Base-by-base conservation (phyloP, 2,113 vertebrate species). In the Glaucidium brasilianum region DNA sequence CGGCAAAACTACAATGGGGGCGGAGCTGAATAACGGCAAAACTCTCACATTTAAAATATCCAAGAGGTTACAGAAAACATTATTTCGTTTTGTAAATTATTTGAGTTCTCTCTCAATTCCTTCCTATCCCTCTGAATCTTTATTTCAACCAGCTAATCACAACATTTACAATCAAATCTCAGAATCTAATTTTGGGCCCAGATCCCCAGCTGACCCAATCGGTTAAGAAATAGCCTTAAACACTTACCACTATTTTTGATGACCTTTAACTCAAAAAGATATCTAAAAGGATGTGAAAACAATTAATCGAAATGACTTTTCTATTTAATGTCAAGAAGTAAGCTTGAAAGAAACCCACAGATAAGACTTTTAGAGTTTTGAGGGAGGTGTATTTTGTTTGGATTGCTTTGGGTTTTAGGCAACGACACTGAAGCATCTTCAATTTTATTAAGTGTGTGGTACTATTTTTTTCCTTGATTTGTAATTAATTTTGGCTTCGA, bases 401-500 rank as follows among this genome's bases (percentile, higher is more conserved):
- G 14, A 47, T 68, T 82, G 30, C 47, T 91, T 81, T 52, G 73
- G 25, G 34, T 83, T 95, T 85, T 62, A 83, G 71, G 67, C 59
- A 89, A 85, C 0, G 0, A 60, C 52, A 85, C 58, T 52, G 39
- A 96, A 93, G 63, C 82, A 92, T 93, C 87, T 94, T 74, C 39
- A 58, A 92, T 89, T 94, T 92, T 97, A 94, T 92, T 67, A 96
- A 96, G 47, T 53, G 69, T 5, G 32, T 22, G 34, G 73, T 43
- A 80, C 55, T 87, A 75, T 80, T 95, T 95, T 96, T 92, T 94
- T 5, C 26, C 74, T n/a, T 90, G 88, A 94, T 96, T 96, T 96
- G 88, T 97, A 97, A 96, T 94, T 96, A 96, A 93, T 84, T 96
- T 96, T 97, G 88, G 79, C 95, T 94, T 85, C 94, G 95, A 97